Conservation (phyloP, 1,140 invertebrate species). For the Drosophila subpulchrella region DNA sequence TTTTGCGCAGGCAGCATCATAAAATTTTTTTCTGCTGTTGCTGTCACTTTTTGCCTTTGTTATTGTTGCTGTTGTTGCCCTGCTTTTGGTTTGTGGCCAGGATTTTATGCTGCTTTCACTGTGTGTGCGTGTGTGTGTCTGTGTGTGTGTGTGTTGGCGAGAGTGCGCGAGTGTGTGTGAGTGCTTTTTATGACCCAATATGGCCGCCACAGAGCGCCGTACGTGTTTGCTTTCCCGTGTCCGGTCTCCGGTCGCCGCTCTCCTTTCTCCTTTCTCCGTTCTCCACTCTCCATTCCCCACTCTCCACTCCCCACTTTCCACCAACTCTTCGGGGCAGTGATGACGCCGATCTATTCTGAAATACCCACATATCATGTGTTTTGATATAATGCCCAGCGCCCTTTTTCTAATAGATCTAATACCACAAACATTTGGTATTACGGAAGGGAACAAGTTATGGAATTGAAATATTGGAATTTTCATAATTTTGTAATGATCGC, state of each 20-base stretch:
- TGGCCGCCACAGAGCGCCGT: conserved; percentile 72
- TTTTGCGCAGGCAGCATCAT: conserved; percentile 70
- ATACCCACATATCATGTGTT: not conserved
- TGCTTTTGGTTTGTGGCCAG: conserved; percentile 59
- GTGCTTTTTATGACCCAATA: conserved; percentile 81
- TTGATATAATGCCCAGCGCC: not conserved
- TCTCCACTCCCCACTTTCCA: not conserved
- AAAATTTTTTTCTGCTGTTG: conserved; percentile 78
- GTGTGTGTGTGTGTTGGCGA: conserved; percentile 33
- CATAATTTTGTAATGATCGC: no score
- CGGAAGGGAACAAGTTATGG: no score
- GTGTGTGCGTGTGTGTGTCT: conserved; percentile 36
- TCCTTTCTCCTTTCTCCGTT: conserved; percentile 1
- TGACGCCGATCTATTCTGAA: conserved; percentile 10
- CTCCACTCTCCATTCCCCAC: not conserved
- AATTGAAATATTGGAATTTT: no score
- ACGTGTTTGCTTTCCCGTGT: conserved; percentile 62
- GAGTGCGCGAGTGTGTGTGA: conserved; percentile 49
- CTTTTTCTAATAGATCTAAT: not conserved
- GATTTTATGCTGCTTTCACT: conserved; percentile 57
- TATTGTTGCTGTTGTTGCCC: conserved; percentile 48
- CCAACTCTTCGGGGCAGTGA: conserved; percentile 18
- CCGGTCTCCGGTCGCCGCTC: conserved; percentile 36
- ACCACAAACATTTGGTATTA: not conserved
- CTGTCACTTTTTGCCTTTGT: conserved; percentile 70